Base-by-base conservation (phyloP, 2,797 vertebrate species). In the Centroberyx gerrardi region DNA sequence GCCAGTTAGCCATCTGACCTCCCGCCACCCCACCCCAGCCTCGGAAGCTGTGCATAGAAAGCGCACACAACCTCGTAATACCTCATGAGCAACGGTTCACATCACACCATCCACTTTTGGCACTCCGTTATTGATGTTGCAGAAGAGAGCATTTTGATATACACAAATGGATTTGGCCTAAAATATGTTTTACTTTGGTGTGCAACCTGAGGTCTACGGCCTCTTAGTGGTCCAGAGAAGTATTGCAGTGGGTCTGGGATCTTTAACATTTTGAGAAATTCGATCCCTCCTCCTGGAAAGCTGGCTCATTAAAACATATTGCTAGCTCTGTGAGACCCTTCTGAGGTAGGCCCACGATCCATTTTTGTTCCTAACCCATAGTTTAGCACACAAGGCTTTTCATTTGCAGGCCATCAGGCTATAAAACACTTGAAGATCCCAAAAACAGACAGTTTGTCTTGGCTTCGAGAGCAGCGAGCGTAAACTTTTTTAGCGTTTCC, bases 1-100 rank as follows among this genome's bases (percentile, higher is more conserved):
- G 22, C 46, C 27, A 55, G 62, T 72, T 65, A 74, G 58, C 68
- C 54, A 71, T 67, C n/a, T 42, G 71, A 74, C 59, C 68, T 33
- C 17, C 42, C 13, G 12, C 42, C 61, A 42, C n/a, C 17, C 42
- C 13, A 28, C 42, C 44, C 61, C 31, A 1, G 22, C 18, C 42
- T 17, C 15, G 28, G 12, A 68, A 46, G 40, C 40, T 18, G 40
- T 40, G 40, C 38, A 0, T 6, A 13, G 65, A 33, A 31, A 56
- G 15, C 27, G 14, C 49, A 40, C 27, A 33, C 49, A 4, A 18
- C 62, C 29, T 27, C 58, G 55, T 42, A 72, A 62, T 18, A 18
- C 56, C 62, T 63, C 15, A 72, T 63, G 42, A 59, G 53, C 58
- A 31, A 22, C 17, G 48, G 48, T 51, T 51, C 48, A 5, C 56